Conservation (phyloP, 2,888 invertebrate genomes). For the Miltochrista miniata region DNA sequence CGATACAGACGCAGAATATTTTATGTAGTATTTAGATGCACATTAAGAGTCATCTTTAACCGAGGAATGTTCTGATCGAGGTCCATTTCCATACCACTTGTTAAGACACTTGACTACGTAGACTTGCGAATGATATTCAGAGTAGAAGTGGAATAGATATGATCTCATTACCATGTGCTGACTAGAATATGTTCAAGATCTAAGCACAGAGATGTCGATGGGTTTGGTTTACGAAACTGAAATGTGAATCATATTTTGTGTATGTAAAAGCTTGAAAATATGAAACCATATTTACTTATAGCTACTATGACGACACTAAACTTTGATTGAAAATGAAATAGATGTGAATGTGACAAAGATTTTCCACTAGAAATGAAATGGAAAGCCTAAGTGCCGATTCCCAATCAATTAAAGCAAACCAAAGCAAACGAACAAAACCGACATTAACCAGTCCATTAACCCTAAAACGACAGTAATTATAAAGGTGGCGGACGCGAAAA, state of each 20-base stretch:
- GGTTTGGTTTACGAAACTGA: not conserved
- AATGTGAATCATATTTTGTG: not conserved
- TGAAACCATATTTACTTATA: too few relatives aligned
- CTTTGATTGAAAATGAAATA: too few relatives aligned
- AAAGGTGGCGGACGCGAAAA: slow-evolving; percentile 52
- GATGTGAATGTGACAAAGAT: slow-evolving; percentile 11
- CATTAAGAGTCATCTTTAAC: slow-evolving; percentile 76
- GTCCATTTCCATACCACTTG: slow-evolving; percentile 74
- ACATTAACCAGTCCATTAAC: slow-evolving; percentile 46
- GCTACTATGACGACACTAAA: too few relatives aligned
- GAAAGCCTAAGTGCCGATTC: slow-evolving; percentile 26
- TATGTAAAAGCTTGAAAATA: too few relatives aligned
- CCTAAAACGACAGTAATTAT: slow-evolving; percentile 52
- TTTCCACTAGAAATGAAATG: slow-evolving; percentile 31
- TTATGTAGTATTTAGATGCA: slow-evolving; percentile 76
- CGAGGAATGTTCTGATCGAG: slow-evolving; percentile 68
- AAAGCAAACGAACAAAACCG: slow-evolving; percentile 39
- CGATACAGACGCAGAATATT: slow-evolving; percentile 48
- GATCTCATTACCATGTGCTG: slow-evolving; percentile 61
- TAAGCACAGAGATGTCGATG: not conserved
- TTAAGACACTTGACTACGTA: slow-evolving; percentile 59
- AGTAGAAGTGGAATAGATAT: slow-evolving; percentile 65
- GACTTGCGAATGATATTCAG: slow-evolving; percentile 55
- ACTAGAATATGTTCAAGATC: slow-evolving; percentile 36
- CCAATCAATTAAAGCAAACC: slow-evolving; percentile 40